A percentile compares a stretch with the other conserved stretches of the same genome.
Conservation (phyloP, 2,888 invertebrate species). For the Caenorhabditis sulstoni region DNA sequence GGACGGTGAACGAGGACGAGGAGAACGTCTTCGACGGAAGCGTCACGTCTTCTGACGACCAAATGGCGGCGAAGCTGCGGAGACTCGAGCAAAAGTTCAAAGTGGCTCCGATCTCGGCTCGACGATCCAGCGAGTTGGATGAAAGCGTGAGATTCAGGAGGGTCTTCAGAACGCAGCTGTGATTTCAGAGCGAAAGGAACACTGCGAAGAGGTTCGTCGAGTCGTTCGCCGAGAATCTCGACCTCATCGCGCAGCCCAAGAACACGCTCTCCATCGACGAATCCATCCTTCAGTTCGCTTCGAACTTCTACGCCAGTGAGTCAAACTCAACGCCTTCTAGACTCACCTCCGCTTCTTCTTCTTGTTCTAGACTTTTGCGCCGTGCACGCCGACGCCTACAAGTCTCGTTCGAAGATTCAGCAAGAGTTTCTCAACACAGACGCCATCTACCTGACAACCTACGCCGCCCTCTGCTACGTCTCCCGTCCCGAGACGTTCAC, state of each 20-base stretch:
- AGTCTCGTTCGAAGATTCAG: slow-evolving; percentile 66
- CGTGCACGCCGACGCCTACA: slow-evolving; percentile 69
- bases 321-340: too few relatives aligned
- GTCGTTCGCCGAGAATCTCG: slow-evolving; percentile 55
- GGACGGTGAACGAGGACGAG: slow-evolving; percentile 30
- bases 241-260: slow-evolving; percentile 52
- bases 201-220: slow-evolving; percentile 66
- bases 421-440: slow-evolving; percentile 75
- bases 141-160: slow-evolving; percentile 47
- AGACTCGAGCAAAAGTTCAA: slow-evolving; percentile 60
- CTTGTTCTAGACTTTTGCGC: slow-evolving; percentile 69
- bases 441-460: slow-evolving; percentile 73
- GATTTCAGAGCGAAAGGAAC: slow-evolving; percentile 66
- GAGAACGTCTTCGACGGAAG: slow-evolving; percentile 55
- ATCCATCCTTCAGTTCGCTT: slow-evolving; percentile 69
- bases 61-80: slow-evolving; percentile 59
- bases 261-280: slow-evolving; percentile 65
- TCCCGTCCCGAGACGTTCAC: slow-evolving; percentile 37
- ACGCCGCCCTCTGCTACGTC: slow-evolving; percentile 67
- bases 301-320: slow-evolving; percentile 68
- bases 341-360: background rate
- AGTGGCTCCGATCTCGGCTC: slow-evolving; percentile 18
- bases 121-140: slow-evolving; percentile 55
- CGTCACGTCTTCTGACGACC: slow-evolving; percentile 12
- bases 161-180: background rate